Evolutionary conservation across 2,888 invertebrate species (phyloP).

Genomic region (Ditula angustiorana): DNA sequence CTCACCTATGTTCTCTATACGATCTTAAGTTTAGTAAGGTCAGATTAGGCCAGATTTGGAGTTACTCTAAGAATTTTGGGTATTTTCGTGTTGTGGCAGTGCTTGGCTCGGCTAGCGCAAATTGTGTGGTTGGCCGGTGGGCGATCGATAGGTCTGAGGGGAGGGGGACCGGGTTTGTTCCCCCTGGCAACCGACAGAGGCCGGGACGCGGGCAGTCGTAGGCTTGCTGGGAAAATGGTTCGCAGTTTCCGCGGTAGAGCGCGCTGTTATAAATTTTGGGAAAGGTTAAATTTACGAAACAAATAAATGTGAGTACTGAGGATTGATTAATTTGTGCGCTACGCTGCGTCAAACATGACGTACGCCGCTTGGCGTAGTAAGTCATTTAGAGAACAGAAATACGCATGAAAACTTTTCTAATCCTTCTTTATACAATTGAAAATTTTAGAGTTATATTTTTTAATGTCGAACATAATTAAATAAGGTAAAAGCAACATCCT

Average conservation of each 20-base stretch:
- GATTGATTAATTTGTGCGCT: too few species aligned
- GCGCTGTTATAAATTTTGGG: conserved; percentile 43
- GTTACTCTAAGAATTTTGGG: conserved; percentile 59
- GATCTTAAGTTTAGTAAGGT: conserved; percentile 26
- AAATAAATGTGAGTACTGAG: neutral
- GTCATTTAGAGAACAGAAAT: too few species aligned
- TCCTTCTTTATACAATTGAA: too few species aligned
- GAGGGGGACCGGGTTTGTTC: conserved; percentile 50
- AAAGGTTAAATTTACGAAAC: neutral
- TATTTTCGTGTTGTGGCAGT: conserved; percentile 61
- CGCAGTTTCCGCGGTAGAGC: conserved; percentile 47
- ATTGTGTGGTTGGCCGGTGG: conserved; percentile 62
- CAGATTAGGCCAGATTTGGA: conserved; percentile 62
- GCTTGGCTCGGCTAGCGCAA: conserved; percentile 70
- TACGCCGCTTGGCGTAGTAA: too few species aligned
- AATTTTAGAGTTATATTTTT: too few species aligned
- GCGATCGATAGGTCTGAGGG: conserved; percentile 72
- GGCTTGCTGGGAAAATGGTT: conserved; percentile 51
- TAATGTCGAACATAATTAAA: too few species aligned
- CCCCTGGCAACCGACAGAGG: conserved; percentile 67
- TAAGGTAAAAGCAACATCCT: too few species aligned
- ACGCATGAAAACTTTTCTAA: too few species aligned
- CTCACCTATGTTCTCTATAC: conserved; percentile 28
- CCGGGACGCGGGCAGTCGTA: conserved; percentile 52
- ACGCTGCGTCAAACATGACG: too few species aligned